phyloP scores from a whole-genome alignment of 2,797 vertebrate species.

The Etheostoma perlongum region DNA sequence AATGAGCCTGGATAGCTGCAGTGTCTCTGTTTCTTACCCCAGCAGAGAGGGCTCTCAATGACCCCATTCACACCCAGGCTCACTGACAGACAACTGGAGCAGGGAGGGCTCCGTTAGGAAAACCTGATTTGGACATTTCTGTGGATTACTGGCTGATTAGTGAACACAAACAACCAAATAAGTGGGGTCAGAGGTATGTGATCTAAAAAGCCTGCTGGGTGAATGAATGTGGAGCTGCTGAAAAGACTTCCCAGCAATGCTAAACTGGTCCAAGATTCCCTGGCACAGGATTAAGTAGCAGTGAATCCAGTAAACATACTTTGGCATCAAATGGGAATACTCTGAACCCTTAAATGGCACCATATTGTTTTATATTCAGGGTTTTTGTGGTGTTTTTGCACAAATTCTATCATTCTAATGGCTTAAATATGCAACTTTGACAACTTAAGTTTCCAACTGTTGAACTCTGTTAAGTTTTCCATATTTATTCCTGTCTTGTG shows the following conservation, averaged over 20 bases:
- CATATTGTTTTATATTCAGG: slow-evolving; percentile 13
- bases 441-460: slow-evolving; percentile 25
- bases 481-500: slow-evolving; percentile 2
- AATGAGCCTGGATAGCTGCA: slow-evolving; percentile 11
- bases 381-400: slow-evolving; percentile 16
- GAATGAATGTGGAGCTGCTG: slow-evolving; percentile 40
- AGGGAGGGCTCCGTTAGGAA: slow-evolving; percentile 42
- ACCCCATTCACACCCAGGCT: slow-evolving; percentile 21
- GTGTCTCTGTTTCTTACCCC: slow-evolving; percentile 9
- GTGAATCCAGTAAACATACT: slow-evolving; percentile 36
- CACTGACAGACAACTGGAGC: slow-evolving; percentile 46
- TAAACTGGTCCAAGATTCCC: slow-evolving; percentile 41
- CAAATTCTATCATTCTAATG: slow-evolving; percentile 3
- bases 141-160: slow-evolving; percentile 72
- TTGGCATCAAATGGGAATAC: slow-evolving; percentile 17
- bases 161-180: slow-evolving; percentile 77
- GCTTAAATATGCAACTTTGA: slow-evolving; percentile 21
- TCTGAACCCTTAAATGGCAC: slow-evolving; percentile 17
- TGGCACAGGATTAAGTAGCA: slow-evolving; percentile 50
- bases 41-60: slow-evolving; percentile 25
- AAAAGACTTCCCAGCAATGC: slow-evolving; percentile 34
- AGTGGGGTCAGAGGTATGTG: slow-evolving; percentile 60
- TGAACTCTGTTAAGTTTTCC: slow-evolving; percentile 16
- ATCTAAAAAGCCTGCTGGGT: slow-evolving; percentile 43
- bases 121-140: slow-evolving; percentile 68